Conservation (phyloP, 2,888 invertebrate species). For the Tanypteryx hageni region DNA sequence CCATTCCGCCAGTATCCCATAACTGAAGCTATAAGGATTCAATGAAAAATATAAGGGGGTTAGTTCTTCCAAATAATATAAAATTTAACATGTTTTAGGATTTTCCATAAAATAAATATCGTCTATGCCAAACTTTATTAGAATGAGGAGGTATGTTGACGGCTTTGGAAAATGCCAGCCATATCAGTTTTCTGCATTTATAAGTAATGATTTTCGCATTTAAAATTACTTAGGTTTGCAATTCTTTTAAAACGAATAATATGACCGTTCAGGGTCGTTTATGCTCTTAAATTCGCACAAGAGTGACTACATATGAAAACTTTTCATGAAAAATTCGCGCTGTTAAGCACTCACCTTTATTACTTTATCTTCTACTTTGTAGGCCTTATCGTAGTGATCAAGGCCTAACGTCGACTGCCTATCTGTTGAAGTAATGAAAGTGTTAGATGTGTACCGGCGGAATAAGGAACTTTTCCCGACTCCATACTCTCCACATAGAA, state of each 20-base stretch:
- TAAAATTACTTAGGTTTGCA: not conserved
- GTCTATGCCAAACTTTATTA: not conserved
- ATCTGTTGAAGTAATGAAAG: constrained; percentile 89
- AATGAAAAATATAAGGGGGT: no score
- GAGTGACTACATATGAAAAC: not conserved
- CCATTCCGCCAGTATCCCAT: constrained; percentile 99
- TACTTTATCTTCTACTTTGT: constrained; percentile 85
- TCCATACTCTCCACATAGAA: constrained; percentile 96
- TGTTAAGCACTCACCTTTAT: constrained; percentile 81
- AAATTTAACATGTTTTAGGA: no score
- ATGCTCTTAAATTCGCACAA: not conserved
- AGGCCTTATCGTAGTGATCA: constrained; percentile 92
- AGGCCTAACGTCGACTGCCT: constrained; percentile 92
- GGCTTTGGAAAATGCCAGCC: not conserved
- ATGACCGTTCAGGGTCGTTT: not conserved
- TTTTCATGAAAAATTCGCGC: not conserved
- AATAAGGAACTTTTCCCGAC: constrained; percentile 97
- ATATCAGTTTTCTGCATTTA: not conserved
- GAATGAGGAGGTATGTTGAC: not conserved
- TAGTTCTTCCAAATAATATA: no score
- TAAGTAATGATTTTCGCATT: not conserved
- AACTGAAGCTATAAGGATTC: constrained; percentile 85
- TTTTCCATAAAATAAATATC: not conserved
- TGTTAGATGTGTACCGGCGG: constrained; percentile 91
- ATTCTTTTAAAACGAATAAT: not conserved